phyloP scores from a whole-genome alignment of 2,797 vertebrate species.

The Eulemur mongoz region DNA sequence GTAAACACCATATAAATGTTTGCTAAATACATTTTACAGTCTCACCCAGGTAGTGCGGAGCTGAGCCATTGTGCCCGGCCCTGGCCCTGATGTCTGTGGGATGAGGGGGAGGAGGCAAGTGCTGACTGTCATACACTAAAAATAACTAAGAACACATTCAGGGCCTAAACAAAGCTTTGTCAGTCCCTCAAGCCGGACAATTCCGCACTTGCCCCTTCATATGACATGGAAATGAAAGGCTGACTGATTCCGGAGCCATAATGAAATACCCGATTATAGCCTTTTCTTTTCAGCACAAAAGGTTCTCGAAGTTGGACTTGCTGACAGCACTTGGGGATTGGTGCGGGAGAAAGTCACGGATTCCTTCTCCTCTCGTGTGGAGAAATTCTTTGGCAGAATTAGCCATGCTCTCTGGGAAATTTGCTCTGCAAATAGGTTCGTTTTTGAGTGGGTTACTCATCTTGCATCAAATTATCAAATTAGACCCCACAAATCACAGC shows the following conservation, averaged over 20 bases:
- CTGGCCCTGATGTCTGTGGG: neutral
- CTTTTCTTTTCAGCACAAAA: conserved; percentile 62
- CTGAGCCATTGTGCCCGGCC: neutral
- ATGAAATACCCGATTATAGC: neutral
- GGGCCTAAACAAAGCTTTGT: neutral
- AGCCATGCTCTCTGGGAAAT: conserved; percentile 23
- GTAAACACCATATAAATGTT: neutral
- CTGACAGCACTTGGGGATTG: neutral
- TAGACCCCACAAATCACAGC: neutral
- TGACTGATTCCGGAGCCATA: conserved; percentile 8
- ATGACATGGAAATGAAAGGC: conserved; percentile 46
- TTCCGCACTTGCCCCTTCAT: neutral
- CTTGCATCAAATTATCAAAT: conserved; percentile 17
- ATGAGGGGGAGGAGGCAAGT: neutral
- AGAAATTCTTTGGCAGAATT: conserved; percentile 50
- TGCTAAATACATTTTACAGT: neutral
- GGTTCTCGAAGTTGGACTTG: neutral
- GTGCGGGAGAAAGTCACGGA: neutral
- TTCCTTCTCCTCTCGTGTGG: neutral
- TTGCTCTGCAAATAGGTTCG: neutral
- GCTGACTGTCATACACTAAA: neutral
- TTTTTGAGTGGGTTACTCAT: neutral
- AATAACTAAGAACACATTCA: conserved; percentile 22
- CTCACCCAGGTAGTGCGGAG: neutral
- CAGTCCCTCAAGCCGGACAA: neutral